Evolutionary conservation across 2,888 invertebrate genomes (phyloP), one percentile per base, ranked within the genome.

Genomic region (Netelia fuscicornis): DNA sequence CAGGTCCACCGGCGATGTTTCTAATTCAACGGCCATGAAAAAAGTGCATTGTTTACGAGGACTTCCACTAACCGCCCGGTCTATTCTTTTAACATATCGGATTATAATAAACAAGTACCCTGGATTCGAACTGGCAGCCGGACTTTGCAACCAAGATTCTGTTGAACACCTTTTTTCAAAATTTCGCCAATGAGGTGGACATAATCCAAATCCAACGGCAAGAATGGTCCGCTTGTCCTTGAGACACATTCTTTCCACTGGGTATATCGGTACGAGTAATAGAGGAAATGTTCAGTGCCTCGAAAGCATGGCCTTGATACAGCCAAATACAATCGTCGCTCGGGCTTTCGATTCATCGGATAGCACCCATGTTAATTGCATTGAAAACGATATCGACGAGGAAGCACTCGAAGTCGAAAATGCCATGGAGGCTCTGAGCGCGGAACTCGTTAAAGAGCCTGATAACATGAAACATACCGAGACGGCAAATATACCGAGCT

Each of bases 161-260:
- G 83, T 86, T 0, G 86, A 89, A 68, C 87, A 88, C 70, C 54
- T 83, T 11, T 85, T 87, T 62, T 86, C 87, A 8, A 85, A 84
- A 78, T n/a, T 56, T 11, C 56, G 56, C 30, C 30, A 30, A 30
- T 2, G 30, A 30, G 30, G 30, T 30, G 30, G 30, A 0, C 5
- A 30, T 30, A 30, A 30, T 30, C 52, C 79, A 8, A 89, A 87
- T 78, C 87, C 88, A 9, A 87, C 87, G 0, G 80, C 83, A 5
- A 76, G 86, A 70, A 82, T 77, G 82, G 67, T 85, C 8, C 62
- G 86, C 11, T 56, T 87, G 2, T 62, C 75, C n/a, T 44, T 84
- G 0, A 56, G 85, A 10, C 87, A 89, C 25, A 87, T 88, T 48
- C 17, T 87, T 2, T 77, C 81, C 2, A 84, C 76, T 1, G 83